Base-by-base conservation (phyloP, 2,113 vertebrate genomes). In the Nibea albiflora region DNA sequence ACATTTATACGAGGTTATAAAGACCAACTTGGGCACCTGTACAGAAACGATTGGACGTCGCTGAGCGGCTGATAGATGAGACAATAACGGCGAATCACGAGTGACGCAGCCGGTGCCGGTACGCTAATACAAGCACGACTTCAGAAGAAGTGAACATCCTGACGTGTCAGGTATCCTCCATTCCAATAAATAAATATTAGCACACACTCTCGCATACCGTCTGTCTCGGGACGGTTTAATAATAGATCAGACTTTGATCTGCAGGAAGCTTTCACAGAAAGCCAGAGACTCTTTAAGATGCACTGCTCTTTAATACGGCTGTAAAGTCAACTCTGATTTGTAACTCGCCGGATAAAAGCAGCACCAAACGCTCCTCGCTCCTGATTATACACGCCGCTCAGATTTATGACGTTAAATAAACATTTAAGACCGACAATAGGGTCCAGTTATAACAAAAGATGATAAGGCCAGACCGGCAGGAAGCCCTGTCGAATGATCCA, bases 241-340 rank as follows among this genome's bases (percentile, higher is more conserved):
- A 79, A 81, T 71, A 83, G 62, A 85, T 74, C 66, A 46, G 17
- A 60, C 57, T 77, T 77, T 82, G 60, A 84, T 82, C 72, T 71
- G 26, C 39, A 49, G 2, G 44, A 70, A 61, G 56, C 11, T 46
- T 4, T 68, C 16, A 46, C 22, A 68, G 22, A 39, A 28, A 12
- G 16, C 0, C 11, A 35, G 6, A 64, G 22, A 17, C 19, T 35
- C 10, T 63, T 31, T 35, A 49, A 81, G 49, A 35, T 11, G n/a
- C 31, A 0, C 10, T 26, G 26, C 58, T 63, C 39, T 57, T 83
- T 78, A 50, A 26, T 53, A 7, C 15, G 54, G 44, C 73, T 44
- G 42, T 49, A 65, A 85, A 60, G 15, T 80, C 62, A 11, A 63
- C 52, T 39, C 16, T 53, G 53, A 76, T 76, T 76, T 83, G 49